phyloP scores from a whole-genome alignment of 2,888 invertebrate genomes.

The Leucozona laternaria region DNA sequence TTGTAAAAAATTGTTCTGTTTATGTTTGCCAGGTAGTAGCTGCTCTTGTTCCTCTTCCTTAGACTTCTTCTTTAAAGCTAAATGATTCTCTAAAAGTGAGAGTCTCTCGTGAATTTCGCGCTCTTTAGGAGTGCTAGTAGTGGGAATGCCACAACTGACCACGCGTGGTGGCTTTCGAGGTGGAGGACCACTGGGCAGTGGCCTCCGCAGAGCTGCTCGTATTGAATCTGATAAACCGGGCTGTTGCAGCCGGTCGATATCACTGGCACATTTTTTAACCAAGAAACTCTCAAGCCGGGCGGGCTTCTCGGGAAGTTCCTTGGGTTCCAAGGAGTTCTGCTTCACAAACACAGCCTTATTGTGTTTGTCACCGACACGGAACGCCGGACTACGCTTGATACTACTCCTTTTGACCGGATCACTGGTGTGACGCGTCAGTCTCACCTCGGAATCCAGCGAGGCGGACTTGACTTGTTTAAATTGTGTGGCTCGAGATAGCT shows the following conservation, averaged over 20 bases:
- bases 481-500: conserved; percentile 56
- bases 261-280: conserved; percentile 79
- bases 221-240: conserved; percentile 85
- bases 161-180: conserved; percentile 90
- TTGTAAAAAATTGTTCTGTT: conserved; percentile 59
- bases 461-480: conserved; percentile 66
- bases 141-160: conserved; percentile 47
- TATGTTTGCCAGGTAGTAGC: conserved; percentile 13
- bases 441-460: conserved; percentile 61
- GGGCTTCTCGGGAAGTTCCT: conserved; percentile 48
- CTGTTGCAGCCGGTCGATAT: conserved; percentile 79
- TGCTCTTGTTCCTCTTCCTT: conserved; percentile 74
- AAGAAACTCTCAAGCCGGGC: conserved; percentile 76
- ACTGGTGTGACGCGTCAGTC: conserved; percentile 78
- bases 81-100: conserved; percentile 76
- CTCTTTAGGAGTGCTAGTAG: conserved; percentile 19
- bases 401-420: conserved; percentile 83
- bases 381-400: conserved; percentile 86
- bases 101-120: conserved; percentile 77
- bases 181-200: conserved; percentile 88
- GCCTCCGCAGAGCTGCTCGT: conserved; percentile 87
- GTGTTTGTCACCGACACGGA: conserved; percentile 80
- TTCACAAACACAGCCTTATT: conserved; percentile 76
- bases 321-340: conserved; percentile 76
- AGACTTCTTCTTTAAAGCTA: conserved; percentile 77